A percentile compares a stretch with the other conserved stretches of the same genome.
These are phyloP conservation scores for Endotricha flammealis DNA, from an alignment of 2,888 invertebrate genomes.

Conservation along the genomic window DNA sequence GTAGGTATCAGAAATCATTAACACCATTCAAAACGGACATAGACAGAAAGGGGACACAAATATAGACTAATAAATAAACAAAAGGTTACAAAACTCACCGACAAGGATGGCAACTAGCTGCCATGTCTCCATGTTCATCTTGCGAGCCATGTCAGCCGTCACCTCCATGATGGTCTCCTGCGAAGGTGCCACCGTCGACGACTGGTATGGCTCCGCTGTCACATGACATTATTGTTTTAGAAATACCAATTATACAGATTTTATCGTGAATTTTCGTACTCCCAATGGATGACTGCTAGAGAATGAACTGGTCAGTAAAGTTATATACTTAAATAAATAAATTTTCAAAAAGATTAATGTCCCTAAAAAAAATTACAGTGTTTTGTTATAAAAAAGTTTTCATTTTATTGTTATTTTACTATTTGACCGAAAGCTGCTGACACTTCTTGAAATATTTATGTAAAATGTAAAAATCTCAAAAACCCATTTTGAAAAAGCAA, in stretches of 20 bases:
- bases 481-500: too few relatives aligned
- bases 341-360: not conserved
- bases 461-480: too few relatives aligned
- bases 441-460: too few relatives aligned
- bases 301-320: not conserved
- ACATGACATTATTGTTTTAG: not conserved
- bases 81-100: slow-evolving; percentile 70
- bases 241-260: not conserved
- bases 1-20: too few relatives aligned
- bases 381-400: too few relatives aligned
- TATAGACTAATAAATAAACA: too few relatives aligned
- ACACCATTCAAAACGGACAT: too few relatives aligned
- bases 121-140: slow-evolving; percentile 90
- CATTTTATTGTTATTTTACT: too few relatives aligned
- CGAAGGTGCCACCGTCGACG: slow-evolving; percentile 38
- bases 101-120: slow-evolving; percentile 90
- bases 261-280: too few relatives aligned
- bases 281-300: too few relatives aligned
- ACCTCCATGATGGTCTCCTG: slow-evolving; percentile 76
- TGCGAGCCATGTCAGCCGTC: slow-evolving; percentile 81
- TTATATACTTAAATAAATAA: not conserved
- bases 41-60: too few relatives aligned
- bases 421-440: too few relatives aligned
- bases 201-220: slow-evolving; percentile 25
- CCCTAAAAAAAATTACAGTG: not conserved